phyloP scores from a whole-genome alignment of 92 coral and sea anemone genomes.

The Porites evermanni region DNA sequence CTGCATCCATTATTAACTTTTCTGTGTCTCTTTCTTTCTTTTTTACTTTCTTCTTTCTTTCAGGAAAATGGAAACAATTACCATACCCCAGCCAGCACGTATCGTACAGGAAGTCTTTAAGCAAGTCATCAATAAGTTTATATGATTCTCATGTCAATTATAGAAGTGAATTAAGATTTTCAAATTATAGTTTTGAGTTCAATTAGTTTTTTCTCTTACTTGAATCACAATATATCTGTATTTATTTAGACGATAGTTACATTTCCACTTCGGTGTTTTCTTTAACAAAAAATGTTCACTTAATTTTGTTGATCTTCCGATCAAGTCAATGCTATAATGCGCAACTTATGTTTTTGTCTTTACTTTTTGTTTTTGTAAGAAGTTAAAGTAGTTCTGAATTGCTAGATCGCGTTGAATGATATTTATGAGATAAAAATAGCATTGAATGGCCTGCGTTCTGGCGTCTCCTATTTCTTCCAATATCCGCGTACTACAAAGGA shows the following conservation, averaged over 20 bases:
- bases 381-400: no score
- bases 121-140: not conserved
- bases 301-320: not conserved
- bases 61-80: conserved; percentile 96
- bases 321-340: not conserved
- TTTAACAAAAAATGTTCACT: not conserved
- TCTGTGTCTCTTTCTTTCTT: not conserved
- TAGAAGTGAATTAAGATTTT: not conserved
- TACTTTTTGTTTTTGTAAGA: not conserved
- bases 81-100: conserved; percentile 94
- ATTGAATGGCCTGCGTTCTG: no score
- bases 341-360: not conserved
- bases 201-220: not conserved
- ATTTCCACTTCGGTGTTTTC: not conserved
- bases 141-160: not conserved
- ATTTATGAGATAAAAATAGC: no score
- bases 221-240: conserved; percentile 1
- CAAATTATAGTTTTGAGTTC: not conserved
- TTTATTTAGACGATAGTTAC: conserved; percentile 7
- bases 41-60: not conserved
- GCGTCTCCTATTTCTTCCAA: no score
- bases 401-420: no score
- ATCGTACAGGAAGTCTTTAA: conserved; percentile 86
- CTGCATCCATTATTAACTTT: no score
- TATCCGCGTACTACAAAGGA: no score